Base-by-base conservation (phyloP, 92 coral and sea anemone genomes). In the Galaxea fascicularis region DNA sequence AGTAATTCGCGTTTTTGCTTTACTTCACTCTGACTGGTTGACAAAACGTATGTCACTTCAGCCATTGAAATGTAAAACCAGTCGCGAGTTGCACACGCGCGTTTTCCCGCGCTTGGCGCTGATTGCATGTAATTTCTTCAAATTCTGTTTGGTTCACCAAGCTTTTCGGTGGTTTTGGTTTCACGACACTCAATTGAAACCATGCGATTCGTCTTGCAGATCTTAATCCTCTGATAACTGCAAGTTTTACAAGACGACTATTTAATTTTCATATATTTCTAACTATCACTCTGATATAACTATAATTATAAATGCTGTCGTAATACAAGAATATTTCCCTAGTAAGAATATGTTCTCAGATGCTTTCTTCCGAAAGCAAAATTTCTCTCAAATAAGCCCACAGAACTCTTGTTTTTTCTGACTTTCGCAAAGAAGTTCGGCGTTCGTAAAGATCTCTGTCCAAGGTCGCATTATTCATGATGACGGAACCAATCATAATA, bases 241-340 rank as follows among this genome's bases (percentile, higher is more conserved):
- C 27, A 25, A 65, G 29, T 27, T 10, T 3, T 15, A 56, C 21
- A 56, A 14, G 17, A 28, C 70, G n/a, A 17, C 44, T 27, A 29
- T 65, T 65, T 27, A 28, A 16, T 65, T 27, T 31, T 46, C 29
- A 27, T 30, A 0, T 8, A 67, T 17, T 67, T 67, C 26, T 25
- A 44, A 11, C 63, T 78, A 76, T 76, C 24, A 45, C 35, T 60
- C 39, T 25, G 15, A 45, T 1, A 53, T 44, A 14, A 22, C 72
- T 44, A 46, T 25, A 14, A 41, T 77, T 30, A 60, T 24, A 77
- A 77, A 77, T 64, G 82, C 71, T 25, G 63, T 63, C 25, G n/a
- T 62, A 8, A 21, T 44, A 25, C 66, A 39, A 22, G 41, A 74
- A 74, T 74, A 53, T 53, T 74, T 74, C 45, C 46, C 46, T 71